Base-by-base conservation (phyloP, 2,113 vertebrate genomes). In the Alosa alosa region DNA sequence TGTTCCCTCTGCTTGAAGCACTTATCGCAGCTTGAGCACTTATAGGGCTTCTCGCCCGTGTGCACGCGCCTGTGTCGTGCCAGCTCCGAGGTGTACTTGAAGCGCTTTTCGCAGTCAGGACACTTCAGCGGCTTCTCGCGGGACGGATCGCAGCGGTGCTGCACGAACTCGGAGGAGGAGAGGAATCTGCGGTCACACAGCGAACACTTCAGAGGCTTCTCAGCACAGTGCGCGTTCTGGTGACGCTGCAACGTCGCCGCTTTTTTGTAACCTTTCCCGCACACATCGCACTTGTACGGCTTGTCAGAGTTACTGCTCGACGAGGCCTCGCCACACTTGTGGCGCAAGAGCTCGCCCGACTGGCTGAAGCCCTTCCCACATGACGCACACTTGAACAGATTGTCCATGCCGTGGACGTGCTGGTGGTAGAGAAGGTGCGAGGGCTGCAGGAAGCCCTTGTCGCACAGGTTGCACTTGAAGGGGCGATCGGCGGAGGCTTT, bases 361-460 rank as follows among this genome's bases (percentile, higher is more conserved):
- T 99, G 98, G 92, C 96, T 98, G 91, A 99, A 99, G 93, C 97
- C 98, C 84, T 98, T 99, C 93, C 98, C 97, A 94, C 98, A 99
- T 1, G 97, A 97, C 0, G 97, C 97, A 86, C 98, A 99, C 92
- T 99, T 99, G 93, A 99, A 99, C 85, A 99, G 95, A 92, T 98
- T 99, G 91, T 99, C 98, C 45, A 99, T 98, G 90, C 97, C 97
- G 0, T 99, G 98, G 86, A 99, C 96, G 0, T 99, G 98, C 95
- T 99, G 98, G 96, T 98, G 97, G 92, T 99, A 99, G 41, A 99
- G 95, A 90, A 99, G 90, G 91, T 99, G 98, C 0, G 97, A 97
- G 25, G 98, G 97, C 94, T 99, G 98, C 90, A 97, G 96, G 1
- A 99, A 97, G 92, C 97, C 97, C 92, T 99, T 99, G 95, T 99